Percentiles rank a stretch among this genome's conserved stretches.
These are phyloP conservation scores for Rhyacichthys aspro DNA, from an alignment of 2,797 vertebrate genomes.

Conservation along the genomic window DNA sequence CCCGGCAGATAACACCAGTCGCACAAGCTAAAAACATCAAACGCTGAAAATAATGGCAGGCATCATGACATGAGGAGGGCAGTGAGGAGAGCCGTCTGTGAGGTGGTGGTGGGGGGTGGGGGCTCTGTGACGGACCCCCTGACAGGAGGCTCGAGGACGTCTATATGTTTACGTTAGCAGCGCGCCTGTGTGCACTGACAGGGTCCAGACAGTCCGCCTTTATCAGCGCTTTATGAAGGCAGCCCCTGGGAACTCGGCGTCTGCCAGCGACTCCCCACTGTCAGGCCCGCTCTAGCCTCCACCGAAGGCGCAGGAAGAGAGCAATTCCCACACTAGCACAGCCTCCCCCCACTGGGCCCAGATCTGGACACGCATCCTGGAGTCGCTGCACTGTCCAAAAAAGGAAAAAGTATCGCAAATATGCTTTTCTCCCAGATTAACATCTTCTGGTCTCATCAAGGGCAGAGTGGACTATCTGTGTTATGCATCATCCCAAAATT, in stretches of 20 bases:
- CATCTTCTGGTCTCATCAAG: constrained; percentile 52
- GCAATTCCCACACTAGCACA: constrained; percentile 77
- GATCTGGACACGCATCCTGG: constrained; percentile 60
- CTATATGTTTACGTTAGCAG: constrained; percentile 82
- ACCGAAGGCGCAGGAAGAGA: constrained; percentile 73
- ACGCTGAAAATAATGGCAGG: constrained; percentile 83
- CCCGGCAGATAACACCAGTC: constrained; percentile 71
- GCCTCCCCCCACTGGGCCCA: constrained; percentile 63
- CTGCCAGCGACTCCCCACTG: constrained; percentile 78
- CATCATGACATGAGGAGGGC: constrained; percentile 79
- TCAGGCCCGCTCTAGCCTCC: constrained; percentile 67
- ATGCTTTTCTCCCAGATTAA: constrained; percentile 64
- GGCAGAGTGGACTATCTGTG: constrained; percentile 34
- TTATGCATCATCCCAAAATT: constrained; percentile 23
- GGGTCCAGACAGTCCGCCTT: constrained; percentile 77
- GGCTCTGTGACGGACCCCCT: constrained; percentile 66
- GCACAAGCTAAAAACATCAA: constrained; percentile 83
- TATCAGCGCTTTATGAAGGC: constrained; percentile 71
- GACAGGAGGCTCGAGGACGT: constrained; percentile 75
- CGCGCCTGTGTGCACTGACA: constrained; percentile 73
- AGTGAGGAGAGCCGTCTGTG: constrained; percentile 55
- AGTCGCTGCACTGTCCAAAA: constrained; percentile 69
- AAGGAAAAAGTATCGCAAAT: constrained; percentile 73
- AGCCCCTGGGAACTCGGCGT: constrained; percentile 76
- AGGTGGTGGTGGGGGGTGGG: constrained; percentile 53